Evolutionary conservation across 1,140 invertebrate species (phyloP).

Genomic region (Battus philenor): DNA sequence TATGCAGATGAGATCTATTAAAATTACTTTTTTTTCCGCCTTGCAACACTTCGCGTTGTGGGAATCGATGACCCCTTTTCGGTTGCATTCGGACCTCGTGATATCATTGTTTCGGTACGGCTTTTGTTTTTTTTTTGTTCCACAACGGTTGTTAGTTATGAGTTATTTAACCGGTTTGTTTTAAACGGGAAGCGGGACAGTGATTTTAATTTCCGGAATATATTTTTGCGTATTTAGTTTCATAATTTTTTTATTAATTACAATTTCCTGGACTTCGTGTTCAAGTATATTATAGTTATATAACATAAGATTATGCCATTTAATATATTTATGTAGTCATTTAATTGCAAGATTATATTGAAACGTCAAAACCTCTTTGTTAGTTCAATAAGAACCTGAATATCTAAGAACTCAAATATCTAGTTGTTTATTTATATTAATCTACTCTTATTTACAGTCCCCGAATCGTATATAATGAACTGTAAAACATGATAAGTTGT

Average conservation of each 20-base stretch:
- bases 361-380: too few relatives aligned
- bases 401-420: too few relatives aligned
- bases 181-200: constrained; percentile 12
- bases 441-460: too few relatives aligned
- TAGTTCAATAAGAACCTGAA: too few relatives aligned
- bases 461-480: too few relatives aligned
- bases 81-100: constrained; percentile 33
- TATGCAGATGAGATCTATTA: constrained; percentile 54
- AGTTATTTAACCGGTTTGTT: constrained; percentile 31
- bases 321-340: too few relatives aligned
- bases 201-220: constrained; percentile 1
- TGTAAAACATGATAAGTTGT: too few relatives aligned
- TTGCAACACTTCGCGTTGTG: constrained; percentile 35
- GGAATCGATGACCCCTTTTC: constrained; percentile 51
- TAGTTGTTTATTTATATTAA: too few relatives aligned
- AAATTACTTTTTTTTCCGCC: constrained; percentile 55
- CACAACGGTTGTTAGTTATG: constrained; percentile 38
- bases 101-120: constrained; percentile 31
- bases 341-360: too few relatives aligned
- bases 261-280: too few relatives aligned
- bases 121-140: constrained; percentile 40
- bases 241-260: constrained; percentile 10
- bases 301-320: too few relatives aligned
- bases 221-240: constrained; percentile 6
- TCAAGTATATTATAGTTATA: too few relatives aligned